phyloP scores from a whole-genome alignment of 2,113 vertebrate species.

The Chaetops frenatus region DNA sequence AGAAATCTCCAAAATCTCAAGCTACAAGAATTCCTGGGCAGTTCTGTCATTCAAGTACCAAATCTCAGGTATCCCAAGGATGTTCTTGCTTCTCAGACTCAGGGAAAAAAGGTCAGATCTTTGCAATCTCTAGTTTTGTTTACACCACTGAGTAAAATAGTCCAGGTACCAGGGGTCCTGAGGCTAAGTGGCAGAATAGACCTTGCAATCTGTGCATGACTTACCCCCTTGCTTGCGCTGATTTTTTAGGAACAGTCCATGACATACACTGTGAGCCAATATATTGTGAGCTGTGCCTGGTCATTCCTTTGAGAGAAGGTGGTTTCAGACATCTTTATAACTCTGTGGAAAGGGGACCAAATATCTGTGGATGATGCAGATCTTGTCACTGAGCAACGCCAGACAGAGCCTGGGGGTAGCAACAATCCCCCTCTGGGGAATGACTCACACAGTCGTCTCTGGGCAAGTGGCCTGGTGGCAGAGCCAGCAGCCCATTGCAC shows the following conservation, averaged over 20 bases:
- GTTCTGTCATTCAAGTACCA: neutral
- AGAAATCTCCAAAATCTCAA: neutral
- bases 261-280: neutral
- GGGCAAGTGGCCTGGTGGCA: neutral
- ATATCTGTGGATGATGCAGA: neutral
- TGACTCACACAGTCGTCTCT: neutral
- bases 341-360: neutral
- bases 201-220: neutral
- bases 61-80: neutral
- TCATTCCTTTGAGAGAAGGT: neutral
- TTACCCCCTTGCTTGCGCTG: rapidly evolving
- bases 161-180: neutral
- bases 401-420: neutral
- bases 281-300: neutral
- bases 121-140: neutral
- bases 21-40: neutral
- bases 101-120: neutral
- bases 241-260: neutral
- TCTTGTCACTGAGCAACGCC: rapidly evolving
- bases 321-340: neutral
- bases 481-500: neutral
- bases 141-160: rapidly evolving
- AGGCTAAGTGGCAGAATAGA: neutral
- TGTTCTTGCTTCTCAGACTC: neutral
- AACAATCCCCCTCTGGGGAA: rapidly evolving